Conservation (phyloP, 1,140 invertebrate genomes). For the Ips nitidus region DNA sequence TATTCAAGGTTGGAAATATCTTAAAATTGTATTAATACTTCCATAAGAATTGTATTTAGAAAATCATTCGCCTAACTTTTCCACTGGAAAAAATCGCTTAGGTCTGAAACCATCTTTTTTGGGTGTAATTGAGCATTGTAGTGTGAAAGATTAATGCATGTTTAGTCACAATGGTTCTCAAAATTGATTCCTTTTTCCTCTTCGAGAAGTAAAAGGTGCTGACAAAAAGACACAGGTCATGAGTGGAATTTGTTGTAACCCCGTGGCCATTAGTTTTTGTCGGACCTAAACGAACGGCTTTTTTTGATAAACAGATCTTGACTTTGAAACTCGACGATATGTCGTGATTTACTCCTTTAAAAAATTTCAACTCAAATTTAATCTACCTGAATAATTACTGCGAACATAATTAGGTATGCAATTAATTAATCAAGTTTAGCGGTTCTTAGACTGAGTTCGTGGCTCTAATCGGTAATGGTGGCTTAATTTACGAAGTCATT, state of each 20-base stretch:
- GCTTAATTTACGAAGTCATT: too few relatives aligned
- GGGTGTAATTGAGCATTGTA: conserved; percentile 18
- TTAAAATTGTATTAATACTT: too few relatives aligned
- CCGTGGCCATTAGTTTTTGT: conserved; percentile 12
- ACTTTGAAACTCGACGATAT: neutral
- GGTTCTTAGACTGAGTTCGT: neutral
- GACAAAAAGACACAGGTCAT: conserved; percentile 16
- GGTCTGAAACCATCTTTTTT: neutral
- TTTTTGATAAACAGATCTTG: conserved; percentile 4
- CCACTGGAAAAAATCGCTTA: too few relatives aligned
- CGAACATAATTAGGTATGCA: neutral
- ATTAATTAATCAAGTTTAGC: conserved; percentile 14
- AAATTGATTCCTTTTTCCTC: conserved; percentile 17
- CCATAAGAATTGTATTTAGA: too few relatives aligned
- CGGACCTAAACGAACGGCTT: neutral
- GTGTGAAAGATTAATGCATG: conserved; percentile 20
- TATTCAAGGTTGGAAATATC: too few relatives aligned
- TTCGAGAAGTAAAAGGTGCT: conserved; percentile 9
- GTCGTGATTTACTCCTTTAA: neutral
- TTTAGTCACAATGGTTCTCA: conserved; percentile 10
- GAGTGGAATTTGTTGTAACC: conserved; percentile 7
- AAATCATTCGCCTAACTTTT: too few relatives aligned
- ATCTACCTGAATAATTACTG: neutral
- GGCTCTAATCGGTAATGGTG: too few relatives aligned
- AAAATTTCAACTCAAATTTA: neutral